Base-by-base conservation (phyloP, 2,888 invertebrate genomes). In the Orthonevra nobilis region DNA sequence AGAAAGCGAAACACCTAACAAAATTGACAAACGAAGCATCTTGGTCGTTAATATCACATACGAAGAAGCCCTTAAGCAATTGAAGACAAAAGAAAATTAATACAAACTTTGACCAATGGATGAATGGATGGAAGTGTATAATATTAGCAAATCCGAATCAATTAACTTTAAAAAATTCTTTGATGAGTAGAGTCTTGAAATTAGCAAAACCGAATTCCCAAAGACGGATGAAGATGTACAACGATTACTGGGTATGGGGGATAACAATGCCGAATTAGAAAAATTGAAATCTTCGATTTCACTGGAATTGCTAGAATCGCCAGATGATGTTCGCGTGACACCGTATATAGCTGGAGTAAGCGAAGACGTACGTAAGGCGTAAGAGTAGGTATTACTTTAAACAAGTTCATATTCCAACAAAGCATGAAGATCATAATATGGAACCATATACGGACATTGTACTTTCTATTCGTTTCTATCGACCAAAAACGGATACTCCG, bases 401-500 rank as follows among this genome's bases (percentile, higher is more conserved):
- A 36, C 75, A 74, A 34, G 58, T 61, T 0, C 52, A 72, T 2
- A 52, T 32, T 1, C 9, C 73, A 2, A 15, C 15, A 9, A 32
- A 61, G 0, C 9, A 40, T 0, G 38, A 66, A 5, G 81, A 82
- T 26, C 83, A 81, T 5, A 83, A 85, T 72, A 69, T 85, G 26
- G 42, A 75, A 12, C 87, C 89, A 9, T 87, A 86, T 7, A 82
- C 86, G 12, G 90, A 91, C 54, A 82, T 90, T 2, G 81, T 91
- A 14, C 81, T 92, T 9, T 88, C 84, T 3, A 82, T 91, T 12
- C 88, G 91, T 20, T 83, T 91, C n/a, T 91, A 91, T 82, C 84
- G 89, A 19, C 91, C 91, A 1, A 90, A 90, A 36, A 81, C 84
- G 2, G 91, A 90, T 26, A 68, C 82, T 0, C 84, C 85, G 28